phyloP scores from a whole-genome alignment of 2,888 invertebrate genomes.

The Troides aeacus region DNA sequence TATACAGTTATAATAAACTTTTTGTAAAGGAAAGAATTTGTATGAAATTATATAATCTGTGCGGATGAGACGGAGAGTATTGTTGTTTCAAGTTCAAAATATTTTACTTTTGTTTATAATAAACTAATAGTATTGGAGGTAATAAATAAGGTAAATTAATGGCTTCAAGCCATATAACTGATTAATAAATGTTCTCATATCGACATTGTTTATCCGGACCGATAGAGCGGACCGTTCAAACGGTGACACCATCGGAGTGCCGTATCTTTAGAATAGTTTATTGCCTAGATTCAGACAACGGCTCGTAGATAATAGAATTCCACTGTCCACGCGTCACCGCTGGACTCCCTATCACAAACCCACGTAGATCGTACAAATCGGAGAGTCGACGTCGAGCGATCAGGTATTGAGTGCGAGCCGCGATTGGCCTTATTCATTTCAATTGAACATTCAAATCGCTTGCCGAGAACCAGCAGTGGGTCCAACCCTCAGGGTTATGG shows the following conservation, averaged over 20 bases:
- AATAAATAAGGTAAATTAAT: too few species aligned
- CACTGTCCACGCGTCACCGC: conserved; percentile 8
- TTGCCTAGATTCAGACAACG: background rate
- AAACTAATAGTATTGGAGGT: too few species aligned
- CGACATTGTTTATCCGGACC: conserved; percentile 2
- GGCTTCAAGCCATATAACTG: too few species aligned
- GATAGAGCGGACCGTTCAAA: conserved; percentile 4
- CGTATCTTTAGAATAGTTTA: conserved; percentile 17
- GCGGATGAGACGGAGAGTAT: too few species aligned
- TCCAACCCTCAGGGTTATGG: conserved; percentile 47
- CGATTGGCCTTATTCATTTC: conserved; percentile 20
- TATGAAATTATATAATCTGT: too few species aligned
- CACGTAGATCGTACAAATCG: conserved; percentile 4
- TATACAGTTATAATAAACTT: too few species aligned
- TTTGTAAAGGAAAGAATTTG: too few species aligned
- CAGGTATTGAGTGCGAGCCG: conserved; percentile 11
- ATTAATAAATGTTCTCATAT: too few species aligned
- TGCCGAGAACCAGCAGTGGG: conserved; percentile 17
- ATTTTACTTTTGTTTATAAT: too few species aligned
- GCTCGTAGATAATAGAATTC: conserved; percentile 11
- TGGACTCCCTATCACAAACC: background rate
- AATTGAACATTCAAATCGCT: conserved; percentile 32
- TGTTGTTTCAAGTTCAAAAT: too few species aligned
- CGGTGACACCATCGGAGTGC: background rate
- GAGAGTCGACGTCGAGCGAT: background rate